A percentile compares a stretch with the other conserved stretches of the same genome.
Evolutionary conservation across 2,797 vertebrate species (phyloP).

Genomic region (Acanthurus lineatus): DNA sequence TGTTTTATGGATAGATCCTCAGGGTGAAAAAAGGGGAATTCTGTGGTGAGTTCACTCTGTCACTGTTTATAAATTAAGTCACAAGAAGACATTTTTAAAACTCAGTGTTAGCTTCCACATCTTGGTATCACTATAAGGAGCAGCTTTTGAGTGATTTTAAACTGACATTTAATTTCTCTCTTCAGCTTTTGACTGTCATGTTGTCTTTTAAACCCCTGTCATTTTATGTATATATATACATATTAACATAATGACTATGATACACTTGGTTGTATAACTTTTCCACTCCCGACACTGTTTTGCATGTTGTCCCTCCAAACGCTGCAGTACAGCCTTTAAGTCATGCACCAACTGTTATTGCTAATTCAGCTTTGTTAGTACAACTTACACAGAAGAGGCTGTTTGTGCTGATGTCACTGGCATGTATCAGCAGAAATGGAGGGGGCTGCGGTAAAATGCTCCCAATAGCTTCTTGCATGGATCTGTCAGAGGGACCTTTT

Average conservation of each 20-base stretch:
- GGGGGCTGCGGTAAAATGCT: conserved; percentile 20
- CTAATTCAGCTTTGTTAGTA: conserved; percentile 32
- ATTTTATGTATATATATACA: neutral
- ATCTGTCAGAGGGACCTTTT: neutral
- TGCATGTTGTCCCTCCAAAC: neutral
- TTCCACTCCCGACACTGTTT: neutral
- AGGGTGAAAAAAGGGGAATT: neutral
- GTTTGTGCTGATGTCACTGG: conserved; percentile 20
- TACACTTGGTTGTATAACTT: neutral
- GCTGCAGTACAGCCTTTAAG: neutral
- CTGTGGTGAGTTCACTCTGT: neutral
- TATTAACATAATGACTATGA: neutral
- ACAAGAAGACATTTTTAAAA: neutral
- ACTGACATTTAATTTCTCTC: neutral
- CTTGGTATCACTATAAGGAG: neutral
- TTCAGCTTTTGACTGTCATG: neutral
- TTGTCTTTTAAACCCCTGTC: neutral
- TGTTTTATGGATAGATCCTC: neutral
- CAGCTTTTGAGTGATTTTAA: neutral
- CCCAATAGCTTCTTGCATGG: neutral
- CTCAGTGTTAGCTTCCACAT: neutral
- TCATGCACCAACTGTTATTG: conserved; percentile 32
- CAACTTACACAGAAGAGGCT: conserved; percentile 27
- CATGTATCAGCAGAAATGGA: conserved; percentile 47
- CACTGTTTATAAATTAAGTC: neutral